Percentiles rank a stretch among this genome's conserved stretches.
Evolutionary conservation across 2,888 invertebrate species (phyloP).

Genomic region (Dryobota labecula): DNA sequence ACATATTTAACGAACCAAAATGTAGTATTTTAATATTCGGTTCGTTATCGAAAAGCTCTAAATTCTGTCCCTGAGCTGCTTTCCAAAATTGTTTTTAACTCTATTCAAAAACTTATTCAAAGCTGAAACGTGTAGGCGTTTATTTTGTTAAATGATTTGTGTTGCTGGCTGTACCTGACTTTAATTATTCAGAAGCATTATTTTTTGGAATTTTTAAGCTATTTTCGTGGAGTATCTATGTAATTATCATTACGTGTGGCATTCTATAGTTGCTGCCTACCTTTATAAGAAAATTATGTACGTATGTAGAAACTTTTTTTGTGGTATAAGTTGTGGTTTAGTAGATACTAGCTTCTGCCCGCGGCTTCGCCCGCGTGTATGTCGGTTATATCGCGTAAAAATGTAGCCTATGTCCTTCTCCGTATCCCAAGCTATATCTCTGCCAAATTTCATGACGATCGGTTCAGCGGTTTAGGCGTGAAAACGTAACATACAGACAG

Average conservation of each 20-base stretch:
- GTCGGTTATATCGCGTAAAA: no score
- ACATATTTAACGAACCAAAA: neutral
- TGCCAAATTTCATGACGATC: no score
- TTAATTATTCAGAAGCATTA: conserved; percentile 21
- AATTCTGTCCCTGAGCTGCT: conserved; percentile 11
- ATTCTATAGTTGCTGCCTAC: neutral
- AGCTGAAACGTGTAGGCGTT: conserved; percentile 13
- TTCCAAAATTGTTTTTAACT: conserved; percentile 25
- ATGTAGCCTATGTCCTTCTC: no score
- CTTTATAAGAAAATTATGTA: neutral
- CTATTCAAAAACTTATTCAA: conserved; percentile 1
- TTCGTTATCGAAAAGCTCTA: conserved; percentile 10
- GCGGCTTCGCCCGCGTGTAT: no score
- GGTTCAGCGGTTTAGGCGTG: no score
- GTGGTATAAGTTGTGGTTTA: neutral
- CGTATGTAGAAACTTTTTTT: neutral
- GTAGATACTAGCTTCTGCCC: no score
- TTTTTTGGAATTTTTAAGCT: neutral
- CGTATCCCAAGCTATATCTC: no score
- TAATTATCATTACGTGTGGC: neutral
- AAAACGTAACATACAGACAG: no score
- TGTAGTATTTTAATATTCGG: neutral
- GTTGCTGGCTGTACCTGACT: conserved; percentile 2
- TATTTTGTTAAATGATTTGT: conserved; percentile 8
- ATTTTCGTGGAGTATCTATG: neutral